Evolutionary conservation across 2,797 vertebrate species (phyloP).

Genomic region (Hemitrygon akajei): DNA sequence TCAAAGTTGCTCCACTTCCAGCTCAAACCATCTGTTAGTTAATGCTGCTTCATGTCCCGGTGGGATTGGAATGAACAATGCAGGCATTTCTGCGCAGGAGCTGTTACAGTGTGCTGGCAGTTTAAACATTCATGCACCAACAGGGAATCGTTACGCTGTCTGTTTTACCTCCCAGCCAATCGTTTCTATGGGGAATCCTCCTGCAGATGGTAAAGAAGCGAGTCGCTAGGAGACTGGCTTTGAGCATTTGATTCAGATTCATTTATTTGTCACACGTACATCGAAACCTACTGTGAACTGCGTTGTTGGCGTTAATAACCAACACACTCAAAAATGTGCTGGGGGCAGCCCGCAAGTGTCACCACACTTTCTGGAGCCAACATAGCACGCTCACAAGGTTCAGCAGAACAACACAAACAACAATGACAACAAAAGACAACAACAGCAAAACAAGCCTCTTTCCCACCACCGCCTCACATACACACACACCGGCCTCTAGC

Average conservation of each 20-base stretch:
- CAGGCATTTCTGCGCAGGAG: neutral
- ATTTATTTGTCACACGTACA: too few relatives aligned
- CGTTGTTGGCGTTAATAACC: too few relatives aligned
- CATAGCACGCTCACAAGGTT: too few relatives aligned
- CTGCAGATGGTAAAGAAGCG: neutral
- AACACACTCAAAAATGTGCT: too few relatives aligned
- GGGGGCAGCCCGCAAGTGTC: too few relatives aligned
- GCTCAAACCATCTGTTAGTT: conserved; percentile 24
- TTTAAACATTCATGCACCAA: neutral
- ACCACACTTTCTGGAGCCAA: too few relatives aligned
- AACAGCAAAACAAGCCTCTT: too few relatives aligned
- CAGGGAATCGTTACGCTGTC: neutral
- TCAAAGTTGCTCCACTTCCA: neutral
- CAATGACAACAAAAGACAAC: too few relatives aligned
- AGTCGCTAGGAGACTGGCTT: neutral
- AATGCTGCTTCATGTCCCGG: neutral
- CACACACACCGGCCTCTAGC: too few relatives aligned
- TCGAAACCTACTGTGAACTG: too few relatives aligned
- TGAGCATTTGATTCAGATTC: neutral
- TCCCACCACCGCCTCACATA: too few relatives aligned
- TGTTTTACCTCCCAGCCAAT: neutral
- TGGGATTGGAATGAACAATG: neutral
- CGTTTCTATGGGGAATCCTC: neutral
- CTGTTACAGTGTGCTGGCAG: neutral
- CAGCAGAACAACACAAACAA: too few relatives aligned